Conservation (phyloP, 2,888 invertebrate species). For the Cryptus armator region DNA sequence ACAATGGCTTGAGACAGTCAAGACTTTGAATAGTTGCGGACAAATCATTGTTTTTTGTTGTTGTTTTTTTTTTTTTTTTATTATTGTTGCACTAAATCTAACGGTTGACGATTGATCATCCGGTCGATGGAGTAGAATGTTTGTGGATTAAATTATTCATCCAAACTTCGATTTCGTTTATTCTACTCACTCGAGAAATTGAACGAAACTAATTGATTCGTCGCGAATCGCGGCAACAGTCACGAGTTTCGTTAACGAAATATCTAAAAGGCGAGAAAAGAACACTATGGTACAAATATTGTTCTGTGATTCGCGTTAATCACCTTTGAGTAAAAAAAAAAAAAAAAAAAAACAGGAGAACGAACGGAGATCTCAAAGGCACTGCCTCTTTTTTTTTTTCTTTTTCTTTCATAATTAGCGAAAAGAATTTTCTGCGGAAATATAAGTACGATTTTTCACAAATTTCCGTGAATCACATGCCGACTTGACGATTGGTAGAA, state of each 20-base stretch:
- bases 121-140: not conserved
- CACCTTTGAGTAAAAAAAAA: slow-evolving; percentile 64
- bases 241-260: not conserved
- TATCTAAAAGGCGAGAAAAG: not conserved
- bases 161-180: not conserved
- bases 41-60: slow-evolving; percentile 60
- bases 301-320: slow-evolving; percentile 46
- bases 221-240: too few relatives aligned
- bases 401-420: slow-evolving; percentile 35
- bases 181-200: not conserved
- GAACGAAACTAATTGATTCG: slow-evolving; percentile 1
- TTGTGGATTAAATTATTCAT: not conserved
- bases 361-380: slow-evolving; percentile 70
- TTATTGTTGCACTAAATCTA: slow-evolving; percentile 9
- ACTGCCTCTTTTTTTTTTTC: slow-evolving; percentile 71
- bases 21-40: slow-evolving; percentile 81
- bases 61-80: not conserved
- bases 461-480: slow-evolving; percentile 11
- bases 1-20: slow-evolving; percentile 83
- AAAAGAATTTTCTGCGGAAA: slow-evolving; percentile 19
- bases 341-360: slow-evolving; percentile 37
- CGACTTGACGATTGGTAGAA: not conserved
- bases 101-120: slow-evolving; percentile 14
- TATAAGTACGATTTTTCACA: slow-evolving; percentile 9
- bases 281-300: slow-evolving; percentile 13